phyloP scores from a whole-genome alignment of 2,888 invertebrate genomes.

The Andricus quercusramuli region DNA sequence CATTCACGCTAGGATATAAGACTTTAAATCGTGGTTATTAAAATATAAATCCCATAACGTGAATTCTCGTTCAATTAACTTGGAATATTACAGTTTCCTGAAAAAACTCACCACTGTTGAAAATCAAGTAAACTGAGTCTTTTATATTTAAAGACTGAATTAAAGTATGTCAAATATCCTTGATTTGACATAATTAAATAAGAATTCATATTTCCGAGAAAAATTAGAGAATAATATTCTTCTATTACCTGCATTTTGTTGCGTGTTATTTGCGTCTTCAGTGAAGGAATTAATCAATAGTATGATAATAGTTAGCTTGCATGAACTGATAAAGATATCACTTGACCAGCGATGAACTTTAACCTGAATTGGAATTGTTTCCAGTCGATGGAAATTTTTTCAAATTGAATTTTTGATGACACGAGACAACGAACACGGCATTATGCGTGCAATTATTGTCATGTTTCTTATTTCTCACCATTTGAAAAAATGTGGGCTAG shows the following conservation, averaged over 20 bases:
- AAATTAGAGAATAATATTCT: background rate
- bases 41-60: conserved; percentile 65
- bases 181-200: too few relatives aligned
- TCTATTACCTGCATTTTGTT: background rate
- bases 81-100: conserved; percentile 54
- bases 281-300: conserved; percentile 29
- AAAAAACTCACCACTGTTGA: background rate
- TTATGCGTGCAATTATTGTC: too few relatives aligned
- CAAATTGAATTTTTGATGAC: too few relatives aligned
- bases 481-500: too few relatives aligned
- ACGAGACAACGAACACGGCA: too few relatives aligned
- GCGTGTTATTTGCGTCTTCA: background rate
- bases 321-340: conserved; percentile 22
- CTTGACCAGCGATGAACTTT: conserved; percentile 25
- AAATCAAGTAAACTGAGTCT: background rate
- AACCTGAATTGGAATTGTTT: conserved; percentile 6
- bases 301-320: conserved; percentile 23
- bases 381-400: too few relatives aligned
- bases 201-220: too few relatives aligned
- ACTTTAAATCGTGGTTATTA: conserved; percentile 63
- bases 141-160: too few relatives aligned
- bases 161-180: too few relatives aligned
- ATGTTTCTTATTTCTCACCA: too few relatives aligned
- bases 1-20: conserved; percentile 35
- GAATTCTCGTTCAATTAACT: conserved; percentile 65